Evolutionary conservation across 2,113 vertebrate species (phyloP), one percentile per base, ranked within the genome.

Genomic region (Stictonetta naevosa): DNA sequence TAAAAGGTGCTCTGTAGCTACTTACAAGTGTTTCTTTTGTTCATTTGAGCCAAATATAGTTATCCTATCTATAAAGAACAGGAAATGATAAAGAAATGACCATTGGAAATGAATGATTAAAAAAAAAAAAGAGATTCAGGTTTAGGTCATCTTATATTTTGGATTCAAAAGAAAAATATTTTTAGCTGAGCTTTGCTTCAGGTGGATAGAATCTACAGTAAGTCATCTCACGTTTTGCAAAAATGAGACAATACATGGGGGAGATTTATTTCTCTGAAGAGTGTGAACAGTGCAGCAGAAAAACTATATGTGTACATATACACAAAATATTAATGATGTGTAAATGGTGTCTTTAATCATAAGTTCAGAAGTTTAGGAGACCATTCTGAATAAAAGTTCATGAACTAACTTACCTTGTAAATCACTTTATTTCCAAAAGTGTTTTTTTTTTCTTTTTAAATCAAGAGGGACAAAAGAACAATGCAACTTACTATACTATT

Each of bases 251-350:
- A 96, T 95, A 96, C 90, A 92, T 86, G 79, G 67, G 92, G 86
- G 88, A 94, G 89, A 96, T 95, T 96, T 94, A 86, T 96, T 92
- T 86, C 90, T 79, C 67, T 96, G 92, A 29, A 60, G 90, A 97
- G 36, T 73, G 83, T 93, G 95, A 97, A 96, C 64, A 95, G 80
- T 93, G 88, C 50, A 82, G 77, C 74, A 80, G 53, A 44, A 92
- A 93, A 80, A 66, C 95, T 77, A 74, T 28, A 8, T 38, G 20
- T 93, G 20, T 83, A 60, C 92, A 84, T 68, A 66, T 62, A 93
- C 25, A 88, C 86, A 84, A 97, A 96, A 97, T 96, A 97, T 94
- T 97, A 97, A 97, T 91, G 90, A 90, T 34, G 6, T 58, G 62
- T 97, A 95, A 92, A 90, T 88, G 71, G 76, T 50, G 38, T 40